These are phyloP conservation scores for Tinamus guttatus DNA, from an alignment of 2,113 vertebrate species.

Conservation along the genomic window DNA sequence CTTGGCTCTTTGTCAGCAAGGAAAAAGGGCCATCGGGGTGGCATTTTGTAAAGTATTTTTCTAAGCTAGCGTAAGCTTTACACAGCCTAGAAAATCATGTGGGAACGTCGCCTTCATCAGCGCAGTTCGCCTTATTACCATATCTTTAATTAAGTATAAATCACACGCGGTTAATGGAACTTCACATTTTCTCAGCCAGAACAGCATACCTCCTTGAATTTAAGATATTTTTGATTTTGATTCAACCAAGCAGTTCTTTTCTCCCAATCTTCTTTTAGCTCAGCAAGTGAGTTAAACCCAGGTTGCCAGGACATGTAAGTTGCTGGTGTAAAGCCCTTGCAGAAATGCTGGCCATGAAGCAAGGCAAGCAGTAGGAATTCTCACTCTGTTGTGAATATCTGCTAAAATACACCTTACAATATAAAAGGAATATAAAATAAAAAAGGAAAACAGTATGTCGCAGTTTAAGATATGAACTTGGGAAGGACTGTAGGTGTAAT, in stretches of 20 bases:
- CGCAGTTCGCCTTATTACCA: fast-evolving
- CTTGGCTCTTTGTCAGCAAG: conserved; percentile 48
- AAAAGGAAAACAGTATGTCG: neutral
- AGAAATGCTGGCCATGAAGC: conserved; percentile 12
- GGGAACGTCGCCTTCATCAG: neutral
- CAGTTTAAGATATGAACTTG: neutral
- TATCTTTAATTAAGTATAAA: conserved; percentile 20
- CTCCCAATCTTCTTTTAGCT: conserved; percentile 9
- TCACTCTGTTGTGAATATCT: neutral
- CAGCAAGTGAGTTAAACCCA: neutral
- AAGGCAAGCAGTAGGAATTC: neutral
- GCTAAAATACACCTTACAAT: neutral
- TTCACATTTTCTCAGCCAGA: neutral
- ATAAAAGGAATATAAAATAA: neutral
- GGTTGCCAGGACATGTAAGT: neutral
- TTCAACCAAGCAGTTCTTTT: neutral
- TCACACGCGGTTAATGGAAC: neutral
- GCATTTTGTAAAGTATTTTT: conserved; percentile 9
- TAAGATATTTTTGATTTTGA: conserved; percentile 18
- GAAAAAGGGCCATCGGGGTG: neutral
- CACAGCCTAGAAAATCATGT: fast-evolving
- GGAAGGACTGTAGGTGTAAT: neutral
- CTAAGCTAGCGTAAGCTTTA: neutral
- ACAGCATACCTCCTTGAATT: neutral
- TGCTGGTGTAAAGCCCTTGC: neutral